phyloP scores from a whole-genome alignment of 2,888 invertebrate species.

The Athalia cordata region DNA sequence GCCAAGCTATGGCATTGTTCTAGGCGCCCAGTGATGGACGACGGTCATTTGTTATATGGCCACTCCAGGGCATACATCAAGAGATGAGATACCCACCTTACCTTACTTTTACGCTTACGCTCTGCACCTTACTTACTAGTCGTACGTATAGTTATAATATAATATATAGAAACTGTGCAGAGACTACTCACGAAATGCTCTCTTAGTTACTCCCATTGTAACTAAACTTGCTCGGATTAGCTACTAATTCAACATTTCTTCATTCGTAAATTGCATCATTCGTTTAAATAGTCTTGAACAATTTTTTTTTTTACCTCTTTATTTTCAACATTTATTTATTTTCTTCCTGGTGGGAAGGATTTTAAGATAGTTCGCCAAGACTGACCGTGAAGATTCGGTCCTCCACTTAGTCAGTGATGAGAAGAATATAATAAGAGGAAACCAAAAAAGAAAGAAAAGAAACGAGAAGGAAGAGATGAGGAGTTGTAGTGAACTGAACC shows the following conservation, averaged over 20 bases:
- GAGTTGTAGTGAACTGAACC: conserved; percentile 17
- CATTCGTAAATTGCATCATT: not conserved
- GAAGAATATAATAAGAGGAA: too few species aligned
- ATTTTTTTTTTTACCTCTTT: not conserved
- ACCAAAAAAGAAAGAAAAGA: not conserved
- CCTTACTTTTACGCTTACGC: too few species aligned
- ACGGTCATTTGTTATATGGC: conserved; percentile 62
- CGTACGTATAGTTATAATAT: not conserved
- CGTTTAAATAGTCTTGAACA: not conserved
- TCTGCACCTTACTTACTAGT: not conserved
- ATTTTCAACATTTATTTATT: not conserved
- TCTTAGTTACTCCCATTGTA: conserved; percentile 26
- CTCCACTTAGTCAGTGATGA: too few species aligned
- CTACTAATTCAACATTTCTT: not conserved
- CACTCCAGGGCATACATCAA: conserved; percentile 56
- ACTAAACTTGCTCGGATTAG: conserved; percentile 18
- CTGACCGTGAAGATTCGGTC: not conserved
- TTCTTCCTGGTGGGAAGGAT: not conserved
- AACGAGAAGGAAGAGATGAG: not conserved
- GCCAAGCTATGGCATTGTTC: conserved; percentile 59
- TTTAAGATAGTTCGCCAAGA: not conserved
- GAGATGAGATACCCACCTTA: conserved; percentile 21
- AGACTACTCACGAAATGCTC: conserved; percentile 29
- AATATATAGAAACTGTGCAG: too few species aligned
- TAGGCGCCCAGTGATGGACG: conserved; percentile 63